Evolutionary conservation across 2,113 vertebrate genomes (phyloP).

Genomic region (Ctenodactylus gundi): DNA sequence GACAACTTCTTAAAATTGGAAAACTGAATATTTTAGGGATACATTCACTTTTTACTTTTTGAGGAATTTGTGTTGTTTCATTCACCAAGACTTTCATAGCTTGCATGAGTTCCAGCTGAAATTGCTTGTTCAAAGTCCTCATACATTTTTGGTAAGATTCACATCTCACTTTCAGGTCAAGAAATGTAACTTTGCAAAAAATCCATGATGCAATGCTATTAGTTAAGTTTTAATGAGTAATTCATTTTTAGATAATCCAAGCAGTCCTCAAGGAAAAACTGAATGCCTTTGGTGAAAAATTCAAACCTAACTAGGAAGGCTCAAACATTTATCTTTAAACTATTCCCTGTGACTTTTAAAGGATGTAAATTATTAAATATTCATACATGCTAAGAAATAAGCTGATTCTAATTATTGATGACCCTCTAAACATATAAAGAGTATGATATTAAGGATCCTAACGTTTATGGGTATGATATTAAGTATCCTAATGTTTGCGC

Average conservation of each 20-base stretch:
- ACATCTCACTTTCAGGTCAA: background rate
- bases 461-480: background rate
- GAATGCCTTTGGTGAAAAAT: background rate
- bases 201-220: background rate
- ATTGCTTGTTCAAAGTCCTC: background rate
- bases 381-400: background rate
- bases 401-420: background rate
- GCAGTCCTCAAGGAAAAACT: background rate
- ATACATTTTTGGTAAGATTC: background rate
- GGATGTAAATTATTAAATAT: background rate
- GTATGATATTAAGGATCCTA: background rate
- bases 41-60: background rate
- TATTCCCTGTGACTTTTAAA: background rate
- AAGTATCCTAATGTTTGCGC: background rate
- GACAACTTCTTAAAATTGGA: background rate
- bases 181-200: background rate
- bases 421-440: background rate
- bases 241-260: background rate
- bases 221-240: background rate
- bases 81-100: background rate
- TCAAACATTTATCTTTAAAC: background rate
- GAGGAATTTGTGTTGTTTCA: background rate
- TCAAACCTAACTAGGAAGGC: background rate
- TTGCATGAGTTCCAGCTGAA: background rate
- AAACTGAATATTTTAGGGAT: background rate